Conservation (phyloP, 1,140 invertebrate species). For the Chironomus striatipennis region DNA sequence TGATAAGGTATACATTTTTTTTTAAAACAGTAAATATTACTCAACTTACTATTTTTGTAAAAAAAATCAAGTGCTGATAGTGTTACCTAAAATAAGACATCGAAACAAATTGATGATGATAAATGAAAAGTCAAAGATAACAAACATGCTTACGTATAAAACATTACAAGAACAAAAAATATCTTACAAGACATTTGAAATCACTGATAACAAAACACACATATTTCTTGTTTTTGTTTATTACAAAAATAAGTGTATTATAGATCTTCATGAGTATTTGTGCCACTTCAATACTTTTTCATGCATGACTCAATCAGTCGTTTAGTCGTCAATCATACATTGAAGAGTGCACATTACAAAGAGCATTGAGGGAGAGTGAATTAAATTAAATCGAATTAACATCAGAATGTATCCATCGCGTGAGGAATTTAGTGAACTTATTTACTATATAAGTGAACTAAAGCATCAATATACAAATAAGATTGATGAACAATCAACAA, state of each 20-base stretch:
- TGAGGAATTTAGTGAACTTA: slow-evolving; percentile 1
- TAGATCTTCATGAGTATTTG: neutral
- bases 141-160: neutral
- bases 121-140: too few species aligned
- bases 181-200: slow-evolving; percentile 3
- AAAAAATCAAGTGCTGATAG: neutral
- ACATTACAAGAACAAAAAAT: neutral
- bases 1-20: too few species aligned
- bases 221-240: neutral
- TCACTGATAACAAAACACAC: neutral
- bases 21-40: too few species aligned
- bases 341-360: neutral
- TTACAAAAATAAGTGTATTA: too few species aligned
- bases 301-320: slow-evolving; percentile 6
- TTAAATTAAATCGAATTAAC: neutral
- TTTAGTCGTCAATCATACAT: neutral
- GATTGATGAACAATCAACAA: slow-evolving; percentile 20
- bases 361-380: neutral
- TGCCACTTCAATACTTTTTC: neutral
- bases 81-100: neutral
- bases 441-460: slow-evolving; percentile 17
- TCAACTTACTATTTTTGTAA: neutral
- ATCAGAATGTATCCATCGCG: slow-evolving; percentile 5
- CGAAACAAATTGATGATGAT: too few species aligned
- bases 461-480: slow-evolving; percentile 7